Evolutionary conservation across 2,888 invertebrate species (phyloP), one percentile per base, ranked within the genome.

Genomic region (Orthosia incerta): DNA sequence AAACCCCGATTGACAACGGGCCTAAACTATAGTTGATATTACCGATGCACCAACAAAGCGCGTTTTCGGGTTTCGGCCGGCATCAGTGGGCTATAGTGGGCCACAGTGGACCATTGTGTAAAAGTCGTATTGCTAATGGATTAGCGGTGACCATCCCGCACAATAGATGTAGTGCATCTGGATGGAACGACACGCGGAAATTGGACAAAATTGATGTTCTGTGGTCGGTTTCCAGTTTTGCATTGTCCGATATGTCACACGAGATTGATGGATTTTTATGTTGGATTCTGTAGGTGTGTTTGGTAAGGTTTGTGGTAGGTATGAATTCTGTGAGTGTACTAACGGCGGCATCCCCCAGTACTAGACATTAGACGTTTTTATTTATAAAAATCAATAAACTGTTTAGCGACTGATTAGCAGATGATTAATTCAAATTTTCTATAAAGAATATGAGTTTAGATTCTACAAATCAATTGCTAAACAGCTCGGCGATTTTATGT

Each of bases 111-210:
- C 85, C 85, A 94, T 95, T 94, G 94, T 95, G 90, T 89, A 91
- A 93, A 93, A 93, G 93, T 93, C 91, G 88, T 90, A 91, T 91
- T 89, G 86, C 93, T 95, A 95, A 95, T 95, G 95, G 95, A 95
- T 95, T 95, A 94, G 94, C 88, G 90, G 93, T 90, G 88, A 89
- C 86, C 88, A 84, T 71, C 79, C 71, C 76, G 74, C 76, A 88
- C 89, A 88, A 89, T 86, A 81, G 86, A 87, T 82, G 76, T 77
- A 80, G 73, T 86, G 80, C 62, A 76, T 80, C 89, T 89, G 80
- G 90, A 89, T 89, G 88, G 85, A 86, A 12, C 67, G 82, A 76
- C 79, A 73, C 76, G 75, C 81, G 87, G 89, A 89, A 92, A 91
- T 92, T 91, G 90, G 88, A 81, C 89, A 80, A 85, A 88, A 88